Base-by-base conservation (phyloP, 2,888 invertebrate genomes). In the Callinectes sapidus region DNA sequence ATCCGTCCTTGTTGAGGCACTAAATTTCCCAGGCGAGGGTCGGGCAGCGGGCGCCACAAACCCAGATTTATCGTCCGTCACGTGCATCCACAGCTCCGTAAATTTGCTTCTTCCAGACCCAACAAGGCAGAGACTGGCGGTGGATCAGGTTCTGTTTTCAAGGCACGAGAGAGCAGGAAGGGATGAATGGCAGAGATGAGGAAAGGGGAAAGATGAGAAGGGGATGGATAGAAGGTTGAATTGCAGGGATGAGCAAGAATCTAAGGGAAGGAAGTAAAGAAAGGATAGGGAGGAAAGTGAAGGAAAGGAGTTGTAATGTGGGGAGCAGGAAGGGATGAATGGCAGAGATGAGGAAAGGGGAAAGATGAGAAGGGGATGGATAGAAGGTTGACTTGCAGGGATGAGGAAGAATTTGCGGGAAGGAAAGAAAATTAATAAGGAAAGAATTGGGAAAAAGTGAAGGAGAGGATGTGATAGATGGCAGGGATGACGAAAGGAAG, bases 21-120 rank as follows among this genome's bases (percentile, higher is more conserved):
- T 71, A 71, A 28, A 71, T 71, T 71, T 28, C 71, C 71, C 28
- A 28, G 71, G 71, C 28, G 71, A 28, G 28, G 71, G 71, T 71
- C 71, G 71, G 71, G n/a, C 71, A 71, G n/a, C 71, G 10, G 28
- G n/a, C 71, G n/a, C 28, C 71, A 71, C 71, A 71, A 71, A 28
- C 71, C 71, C 28, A 23, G 71, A 71, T 71, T 71, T 71, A 71
- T 71, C 71, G 87, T 48, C 39, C 87, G 87, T 48, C 87, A 87
- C 42, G 39, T 13, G n/a, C 48, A 48, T 87, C 87, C 39, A 48
- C 42, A 48, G 14, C 39, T 18, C 87, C 87, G 71, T 71, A 28
- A 71, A 71, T 71, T 28, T 48, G 87, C 87, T 48, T 71, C 87
- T 48, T 87, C 48, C 13, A 39, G 48, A 42, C 14, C 23, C n/a